Evolutionary conservation across 2,113 vertebrate genomes (phyloP), one percentile per base, ranked within the genome.

Genomic region (Hippocampus comes): DNA sequence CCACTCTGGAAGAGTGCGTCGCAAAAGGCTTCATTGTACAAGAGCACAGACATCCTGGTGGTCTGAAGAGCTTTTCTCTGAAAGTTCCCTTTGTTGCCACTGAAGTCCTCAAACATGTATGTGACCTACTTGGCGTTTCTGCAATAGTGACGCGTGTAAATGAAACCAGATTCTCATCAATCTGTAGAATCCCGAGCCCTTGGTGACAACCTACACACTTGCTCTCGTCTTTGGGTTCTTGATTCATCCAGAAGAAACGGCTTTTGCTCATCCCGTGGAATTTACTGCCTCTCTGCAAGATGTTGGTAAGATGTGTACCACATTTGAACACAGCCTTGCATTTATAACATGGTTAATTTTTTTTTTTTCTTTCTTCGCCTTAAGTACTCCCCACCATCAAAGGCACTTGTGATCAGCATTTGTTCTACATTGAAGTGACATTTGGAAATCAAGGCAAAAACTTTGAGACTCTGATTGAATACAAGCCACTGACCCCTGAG

Each of bases 31-130:
- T 90, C 20, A 46, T 43, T 1, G 66, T 93, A 15, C 57, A 86
- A 5, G 83, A 90, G 42, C 81, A 84, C 5, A 69, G 1, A 3
- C 64, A 89, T n/a, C 14, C 86, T 41, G 93, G 95, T 69, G 86
- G 91, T 49, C 91, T 84, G 1, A 91, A 87, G 75, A 43, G 59
- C 18, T 94, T 91, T 3, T 10, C 86, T 17, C 55, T 95, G 0
- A 14, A 90, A 81, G 89, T 94, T 10, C 66, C 89, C 0, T 92
- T 95, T 76, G 78, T 88, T 55, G 72, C 80, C 0, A 76, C 88
- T 11, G 84, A 87, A 1, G 77, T 95, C 61, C 73, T 85, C 5
- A 91, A 84, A 75, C 77, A 91, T 75, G 95, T 95, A 75, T 59
- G 89, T 84, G 8, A 1, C 6, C 6, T 17, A 14, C 42, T 1